Evolutionary conservation across 2,797 vertebrate species (phyloP).

Genomic region (Alexandromys oeconomus): DNA sequence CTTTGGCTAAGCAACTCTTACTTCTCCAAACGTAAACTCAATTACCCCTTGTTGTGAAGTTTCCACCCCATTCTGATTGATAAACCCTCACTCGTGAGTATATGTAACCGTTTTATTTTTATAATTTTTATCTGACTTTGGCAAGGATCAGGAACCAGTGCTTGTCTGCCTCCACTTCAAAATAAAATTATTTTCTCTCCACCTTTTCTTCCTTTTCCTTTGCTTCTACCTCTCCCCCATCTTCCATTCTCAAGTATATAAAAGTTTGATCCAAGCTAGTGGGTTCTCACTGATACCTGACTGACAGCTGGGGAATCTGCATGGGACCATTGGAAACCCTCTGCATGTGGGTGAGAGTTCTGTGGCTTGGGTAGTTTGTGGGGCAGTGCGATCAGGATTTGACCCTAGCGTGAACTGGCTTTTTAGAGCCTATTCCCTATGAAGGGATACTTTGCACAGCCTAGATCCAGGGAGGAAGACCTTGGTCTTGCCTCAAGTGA

Average conservation of each 20-base stretch:
- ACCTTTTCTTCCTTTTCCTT: background rate
- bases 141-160: background rate
- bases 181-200: background rate
- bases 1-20: background rate
- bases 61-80: background rate
- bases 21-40: conserved; percentile 31
- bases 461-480: no score
- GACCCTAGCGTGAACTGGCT: no score
- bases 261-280: background rate
- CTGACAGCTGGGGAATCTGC: no score
- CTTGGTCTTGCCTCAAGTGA: no score
- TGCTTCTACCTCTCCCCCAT: background rate
- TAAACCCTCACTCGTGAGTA: background rate
- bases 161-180: background rate
- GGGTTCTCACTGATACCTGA: no score
- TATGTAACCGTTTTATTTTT: background rate
- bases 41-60: background rate
- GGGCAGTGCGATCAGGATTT: no score
- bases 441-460: no score
- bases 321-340: no score
- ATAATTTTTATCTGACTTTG: background rate
- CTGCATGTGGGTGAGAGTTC: no score
- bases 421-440: no score
- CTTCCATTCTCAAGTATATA: background rate
- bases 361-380: no score